These are phyloP conservation scores for Cossypha caffra DNA, from an alignment of 2,797 vertebrate genomes.

Conservation along the genomic window DNA sequence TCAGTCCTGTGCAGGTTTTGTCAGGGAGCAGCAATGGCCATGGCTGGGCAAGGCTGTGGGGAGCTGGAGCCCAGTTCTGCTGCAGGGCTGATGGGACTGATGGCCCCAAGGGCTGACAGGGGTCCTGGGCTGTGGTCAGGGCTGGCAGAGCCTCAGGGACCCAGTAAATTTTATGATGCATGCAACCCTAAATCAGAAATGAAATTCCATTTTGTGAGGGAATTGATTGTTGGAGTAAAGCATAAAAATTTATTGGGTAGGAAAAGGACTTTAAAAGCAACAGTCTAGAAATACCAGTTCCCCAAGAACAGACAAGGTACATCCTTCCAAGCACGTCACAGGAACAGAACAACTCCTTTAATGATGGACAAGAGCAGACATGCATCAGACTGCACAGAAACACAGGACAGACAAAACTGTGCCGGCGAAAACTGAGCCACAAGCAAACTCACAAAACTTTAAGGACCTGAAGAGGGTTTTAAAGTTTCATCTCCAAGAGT, in stretches of 20 bases:
- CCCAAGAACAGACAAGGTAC: background rate
- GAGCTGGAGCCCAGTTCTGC: background rate
- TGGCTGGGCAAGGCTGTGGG: background rate
- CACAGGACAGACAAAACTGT: background rate
- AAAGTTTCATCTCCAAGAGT: background rate
- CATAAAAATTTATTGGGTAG: background rate
- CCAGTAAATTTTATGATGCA: background rate
- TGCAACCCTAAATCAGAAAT: background rate
- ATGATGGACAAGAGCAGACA: rapidly evolving
- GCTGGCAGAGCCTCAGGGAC: background rate
- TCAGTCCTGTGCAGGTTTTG: background rate
- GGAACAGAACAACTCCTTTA: background rate
- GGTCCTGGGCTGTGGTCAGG: background rate
- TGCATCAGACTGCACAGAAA: background rate
- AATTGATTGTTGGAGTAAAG: background rate
- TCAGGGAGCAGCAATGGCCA: background rate
- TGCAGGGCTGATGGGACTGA: too few relatives aligned
- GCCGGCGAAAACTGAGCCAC: background rate
- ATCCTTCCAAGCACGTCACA: rapidly evolving
- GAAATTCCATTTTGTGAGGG: background rate
- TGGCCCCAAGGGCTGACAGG: background rate
- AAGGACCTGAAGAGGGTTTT: background rate
- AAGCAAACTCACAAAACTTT: background rate
- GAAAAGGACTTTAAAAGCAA: background rate
- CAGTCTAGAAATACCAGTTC: background rate